Evolutionary conservation across 92 coral and sea anemone species (phyloP).

Genomic region (Epizoanthus scotinus): DNA sequence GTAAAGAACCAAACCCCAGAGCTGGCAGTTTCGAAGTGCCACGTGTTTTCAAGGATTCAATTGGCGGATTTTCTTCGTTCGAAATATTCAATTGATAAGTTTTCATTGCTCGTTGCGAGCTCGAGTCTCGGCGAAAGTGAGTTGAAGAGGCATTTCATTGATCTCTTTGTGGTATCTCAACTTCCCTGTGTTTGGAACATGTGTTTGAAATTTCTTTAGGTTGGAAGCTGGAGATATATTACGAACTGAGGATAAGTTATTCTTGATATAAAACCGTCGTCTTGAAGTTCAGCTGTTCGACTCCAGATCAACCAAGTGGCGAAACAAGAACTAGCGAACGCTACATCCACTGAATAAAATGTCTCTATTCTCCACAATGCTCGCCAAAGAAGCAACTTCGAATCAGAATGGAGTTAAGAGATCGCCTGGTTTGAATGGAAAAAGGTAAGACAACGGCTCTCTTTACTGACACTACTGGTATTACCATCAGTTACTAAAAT

Average conservation of each 20-base stretch:
- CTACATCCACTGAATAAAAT: slow-evolving; percentile 7
- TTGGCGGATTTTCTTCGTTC: too few relatives aligned
- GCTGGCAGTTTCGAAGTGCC: background rate
- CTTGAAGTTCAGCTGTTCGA: background rate
- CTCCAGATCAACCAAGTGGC: background rate
- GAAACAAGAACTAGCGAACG: background rate
- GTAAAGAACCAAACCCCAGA: background rate
- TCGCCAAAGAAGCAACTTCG: background rate
- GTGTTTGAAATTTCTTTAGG: slow-evolving; percentile 8
- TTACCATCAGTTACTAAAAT: background rate
- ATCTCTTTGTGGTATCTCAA: background rate
- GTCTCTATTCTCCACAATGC: slow-evolving; percentile 11
- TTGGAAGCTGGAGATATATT: background rate
- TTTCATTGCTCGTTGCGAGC: background rate
- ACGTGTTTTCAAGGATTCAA: background rate
- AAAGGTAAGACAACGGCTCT: slow-evolving; percentile 18
- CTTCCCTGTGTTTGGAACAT: slow-evolving; percentile 21
- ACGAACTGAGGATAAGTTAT: background rate
- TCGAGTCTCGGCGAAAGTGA: background rate
- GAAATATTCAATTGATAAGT: too few relatives aligned
- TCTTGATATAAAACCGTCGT: background rate
- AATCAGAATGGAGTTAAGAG: background rate
- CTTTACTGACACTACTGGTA: background rate
- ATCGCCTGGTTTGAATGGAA: background rate
- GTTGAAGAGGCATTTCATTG: background rate